A percentile compares a stretch with the other conserved stretches of the same genome.
phyloP scores from a whole-genome alignment of 2,113 vertebrate species.

The Asarcornis scutulata region DNA sequence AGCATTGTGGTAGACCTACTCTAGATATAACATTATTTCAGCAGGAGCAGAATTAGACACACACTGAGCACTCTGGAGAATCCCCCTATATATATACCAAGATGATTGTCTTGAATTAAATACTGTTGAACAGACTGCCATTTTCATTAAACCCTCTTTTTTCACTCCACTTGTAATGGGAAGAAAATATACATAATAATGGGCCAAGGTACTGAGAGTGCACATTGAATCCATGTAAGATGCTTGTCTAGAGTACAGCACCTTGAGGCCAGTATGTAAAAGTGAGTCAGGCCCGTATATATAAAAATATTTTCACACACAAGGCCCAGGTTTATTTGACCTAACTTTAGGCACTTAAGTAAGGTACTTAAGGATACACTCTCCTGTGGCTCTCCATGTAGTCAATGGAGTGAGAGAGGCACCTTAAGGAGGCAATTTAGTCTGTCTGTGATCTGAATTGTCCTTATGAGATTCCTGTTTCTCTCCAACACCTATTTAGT shows the following conservation, averaged over 20 bases:
- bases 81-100: not conserved
- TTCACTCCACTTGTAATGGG: not conserved
- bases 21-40: not conserved
- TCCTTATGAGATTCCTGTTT: conserved; percentile 24
- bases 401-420: conserved; percentile 46
- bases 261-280: not conserved
- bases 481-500: not conserved
- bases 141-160: not conserved
- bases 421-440: conserved; percentile 39
- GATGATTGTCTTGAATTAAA: not conserved
- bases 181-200: not conserved
- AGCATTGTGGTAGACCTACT: not conserved
- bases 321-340: not conserved
- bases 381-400: conserved; percentile 3
- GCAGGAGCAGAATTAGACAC: not conserved
- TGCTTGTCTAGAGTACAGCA: not conserved
- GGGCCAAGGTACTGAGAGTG: not conserved
- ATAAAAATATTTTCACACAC: not conserved
- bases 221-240: not conserved
- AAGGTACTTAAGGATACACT: not conserved
- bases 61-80: not conserved
- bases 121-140: not conserved
- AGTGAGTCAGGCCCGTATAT: not conserved
- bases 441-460: conserved; percentile 25
- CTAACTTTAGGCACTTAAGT: conserved; percentile 1